Conservation (phyloP, 92 coral and sea anemone species). For the Galaxea fascicularis region DNA sequence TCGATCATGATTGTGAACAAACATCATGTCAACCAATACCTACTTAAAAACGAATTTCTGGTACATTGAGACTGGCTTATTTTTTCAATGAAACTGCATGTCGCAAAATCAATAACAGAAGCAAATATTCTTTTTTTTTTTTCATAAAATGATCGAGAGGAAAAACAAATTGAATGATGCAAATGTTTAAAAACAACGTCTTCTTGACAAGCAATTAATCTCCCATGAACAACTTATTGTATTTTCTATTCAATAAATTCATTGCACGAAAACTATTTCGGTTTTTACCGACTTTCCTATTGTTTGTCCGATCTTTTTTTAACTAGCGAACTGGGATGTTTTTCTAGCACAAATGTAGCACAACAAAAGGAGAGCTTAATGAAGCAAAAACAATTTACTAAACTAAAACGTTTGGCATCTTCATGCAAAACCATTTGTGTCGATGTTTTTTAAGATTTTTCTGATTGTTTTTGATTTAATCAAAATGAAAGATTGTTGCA, state of each 20-base stretch:
- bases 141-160: not conserved
- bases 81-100: not conserved
- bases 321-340: not conserved
- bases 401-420: not conserved
- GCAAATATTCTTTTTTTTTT: not conserved
- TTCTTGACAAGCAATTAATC: no score
- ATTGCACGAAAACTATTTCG: no score
- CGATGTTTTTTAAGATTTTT: no score
- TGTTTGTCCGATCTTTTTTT: no score
- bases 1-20: not conserved
- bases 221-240: no score
- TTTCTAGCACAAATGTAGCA: no score
- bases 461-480: no score
- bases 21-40: slow-evolving; percentile 5
- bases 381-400: no score
- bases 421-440: no score
- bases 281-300: no score
- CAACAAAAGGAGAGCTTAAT: no score
- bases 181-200: not conserved
- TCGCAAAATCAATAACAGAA: not conserved
- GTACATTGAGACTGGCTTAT: not conserved
- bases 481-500: not conserved
- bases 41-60: slow-evolving; percentile 1
- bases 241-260: no score
- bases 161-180: not conserved